A percentile compares a stretch with the other conserved stretches of the same genome.
Evolutionary conservation across 2,113 vertebrate genomes (phyloP).

Genomic region (Antechinus stuartii): DNA sequence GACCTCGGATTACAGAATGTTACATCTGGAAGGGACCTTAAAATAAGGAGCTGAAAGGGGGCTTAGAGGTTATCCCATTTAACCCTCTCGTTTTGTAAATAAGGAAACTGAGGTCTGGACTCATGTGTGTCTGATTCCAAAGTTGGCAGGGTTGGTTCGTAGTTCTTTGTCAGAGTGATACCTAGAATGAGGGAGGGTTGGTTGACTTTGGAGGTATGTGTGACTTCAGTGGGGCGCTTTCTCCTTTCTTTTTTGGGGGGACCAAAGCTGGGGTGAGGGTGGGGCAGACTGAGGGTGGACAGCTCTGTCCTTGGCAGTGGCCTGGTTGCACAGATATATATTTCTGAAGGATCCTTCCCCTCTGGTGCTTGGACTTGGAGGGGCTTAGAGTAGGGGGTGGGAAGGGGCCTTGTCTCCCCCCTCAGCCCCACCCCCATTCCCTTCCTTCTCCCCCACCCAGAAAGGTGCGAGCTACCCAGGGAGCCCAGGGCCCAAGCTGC

Average conservation of each 20-base stretch:
- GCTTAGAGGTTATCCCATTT: neutral
- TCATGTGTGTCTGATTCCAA: neutral
- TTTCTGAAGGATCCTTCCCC: neutral
- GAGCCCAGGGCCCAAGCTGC: slow-evolving; percentile 64
- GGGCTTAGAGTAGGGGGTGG: neutral
- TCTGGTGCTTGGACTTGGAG: neutral
- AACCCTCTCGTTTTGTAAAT: neutral
- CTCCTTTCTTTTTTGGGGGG: neutral
- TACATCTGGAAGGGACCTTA: neutral
- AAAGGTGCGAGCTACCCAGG: slow-evolving; percentile 75
- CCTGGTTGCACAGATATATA: neutral
- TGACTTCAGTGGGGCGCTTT: neutral
- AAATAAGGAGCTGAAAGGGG: neutral
- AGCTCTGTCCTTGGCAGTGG: neutral
- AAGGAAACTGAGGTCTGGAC: neutral
- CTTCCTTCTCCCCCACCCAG: slow-evolving; percentile 44
- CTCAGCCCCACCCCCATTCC: neutral
- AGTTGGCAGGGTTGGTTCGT: neutral
- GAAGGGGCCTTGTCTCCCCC: neutral
- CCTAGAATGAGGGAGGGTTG: neutral
- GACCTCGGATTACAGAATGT: neutral
- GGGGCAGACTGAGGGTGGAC: neutral
- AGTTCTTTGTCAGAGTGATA: neutral
- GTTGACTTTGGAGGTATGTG: neutral
- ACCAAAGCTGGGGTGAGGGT: neutral